These are phyloP conservation scores for Laticauda laticaudata DNA, from an alignment of 2,113 vertebrate genomes.

Conservation along the genomic window DNA sequence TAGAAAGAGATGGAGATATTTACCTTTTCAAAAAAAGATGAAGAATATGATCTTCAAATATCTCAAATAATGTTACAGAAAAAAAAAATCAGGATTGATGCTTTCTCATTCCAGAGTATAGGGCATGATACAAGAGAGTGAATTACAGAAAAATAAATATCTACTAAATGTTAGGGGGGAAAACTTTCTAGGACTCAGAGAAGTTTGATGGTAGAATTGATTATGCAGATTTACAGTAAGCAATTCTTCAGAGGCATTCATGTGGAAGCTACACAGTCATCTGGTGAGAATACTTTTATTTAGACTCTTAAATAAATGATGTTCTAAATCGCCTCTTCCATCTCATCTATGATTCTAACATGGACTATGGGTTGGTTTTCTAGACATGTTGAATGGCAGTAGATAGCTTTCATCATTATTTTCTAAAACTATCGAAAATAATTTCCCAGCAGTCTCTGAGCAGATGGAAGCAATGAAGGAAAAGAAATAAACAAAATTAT, in stretches of 20 bases:
- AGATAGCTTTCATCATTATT: neutral
- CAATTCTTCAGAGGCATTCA: neutral
- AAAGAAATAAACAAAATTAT: neutral
- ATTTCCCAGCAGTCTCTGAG: neutral
- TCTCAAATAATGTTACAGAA: neutral
- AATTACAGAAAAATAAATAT: neutral
- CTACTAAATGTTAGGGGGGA: neutral
- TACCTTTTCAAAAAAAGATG: neutral
- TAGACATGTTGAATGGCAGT: neutral
- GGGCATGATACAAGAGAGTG: neutral
- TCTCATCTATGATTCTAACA: neutral
- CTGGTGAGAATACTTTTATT: neutral
- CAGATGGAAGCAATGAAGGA: neutral
- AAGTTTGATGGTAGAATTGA: neutral
- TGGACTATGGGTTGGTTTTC: too few relatives aligned
- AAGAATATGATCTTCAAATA: neutral
- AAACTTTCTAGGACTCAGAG: neutral
- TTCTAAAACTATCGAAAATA: rapidly evolving
- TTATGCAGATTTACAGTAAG: neutral
- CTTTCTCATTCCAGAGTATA: neutral
- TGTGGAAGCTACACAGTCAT: neutral
- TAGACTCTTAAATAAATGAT: neutral
- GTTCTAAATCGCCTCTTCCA: neutral
- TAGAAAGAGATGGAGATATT: neutral
- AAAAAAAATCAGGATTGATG: neutral